Evolutionary conservation across 2,113 vertebrate genomes (phyloP).

Genomic region (Cyphomyrus discorhynchus): DNA sequence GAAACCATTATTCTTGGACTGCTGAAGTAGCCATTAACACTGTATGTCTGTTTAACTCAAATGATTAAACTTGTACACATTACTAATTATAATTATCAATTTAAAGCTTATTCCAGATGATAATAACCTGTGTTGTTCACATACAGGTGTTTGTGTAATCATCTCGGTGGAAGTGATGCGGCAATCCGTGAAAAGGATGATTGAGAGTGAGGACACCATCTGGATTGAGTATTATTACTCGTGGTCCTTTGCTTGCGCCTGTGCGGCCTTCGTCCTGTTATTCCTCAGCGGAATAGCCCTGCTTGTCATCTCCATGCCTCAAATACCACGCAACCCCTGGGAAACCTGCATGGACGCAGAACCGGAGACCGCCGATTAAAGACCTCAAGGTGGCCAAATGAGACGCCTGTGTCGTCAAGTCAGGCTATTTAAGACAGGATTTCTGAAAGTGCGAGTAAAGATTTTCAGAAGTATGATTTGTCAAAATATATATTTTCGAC

Average conservation of each 20-base stretch:
- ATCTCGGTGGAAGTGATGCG: constrained; percentile 93
- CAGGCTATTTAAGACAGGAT: background rate
- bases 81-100: background rate
- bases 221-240: constrained; percentile 83
- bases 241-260: constrained; percentile 91
- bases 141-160: constrained; percentile 81
- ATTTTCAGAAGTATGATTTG: background rate
- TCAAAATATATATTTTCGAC: background rate
- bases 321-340: constrained; percentile 94
- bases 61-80: background rate
- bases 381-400: background rate
- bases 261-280: constrained; percentile 75
- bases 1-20: background rate
- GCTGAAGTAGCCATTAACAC: background rate
- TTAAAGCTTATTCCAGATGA: background rate
- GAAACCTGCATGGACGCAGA: constrained; percentile 96
- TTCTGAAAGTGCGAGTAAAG: background rate
- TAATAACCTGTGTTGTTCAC: background rate
- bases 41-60: background rate
- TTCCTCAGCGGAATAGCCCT: constrained; percentile 78
- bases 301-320: constrained; percentile 84
- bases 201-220: constrained; percentile 82
- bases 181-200: constrained; percentile 91
- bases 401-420: background rate
- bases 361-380: constrained; percentile 65